Base-by-base conservation (phyloP, 1,140 invertebrate genomes). In the Sycophaga agraensis region DNA sequence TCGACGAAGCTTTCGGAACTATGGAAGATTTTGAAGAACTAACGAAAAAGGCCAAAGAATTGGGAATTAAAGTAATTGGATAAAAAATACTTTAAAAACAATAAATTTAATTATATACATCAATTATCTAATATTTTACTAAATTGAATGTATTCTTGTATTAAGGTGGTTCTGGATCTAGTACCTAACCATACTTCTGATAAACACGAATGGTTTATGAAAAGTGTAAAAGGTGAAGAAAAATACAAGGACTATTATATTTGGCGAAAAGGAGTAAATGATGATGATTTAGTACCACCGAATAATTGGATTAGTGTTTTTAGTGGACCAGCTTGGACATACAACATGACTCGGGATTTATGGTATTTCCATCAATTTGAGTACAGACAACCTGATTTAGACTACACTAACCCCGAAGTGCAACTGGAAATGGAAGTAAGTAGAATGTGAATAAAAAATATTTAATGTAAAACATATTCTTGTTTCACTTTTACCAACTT, bases 171-270 rank as follows among this genome's bases (percentile, higher is more conserved):
- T 16, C 74, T 80, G 34, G 78, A 78, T 64, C 69, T 78, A 14
- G 76, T 79, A 8, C 87, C 92, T 2, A 91, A 94, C 72, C 90
- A 92, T 63, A 85, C 91, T 0, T 92, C 91, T 58, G 81, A 87
- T 49, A 67, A 86, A 49, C 88, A 88, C 65, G 79, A 85, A 28
- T 93, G 91, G 91, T 94, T 94, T 70, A 54, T 76, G 42, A 79
- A 84, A 60, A 90, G 88, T 17, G 64, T 82, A 1, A 70, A 82
- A 9, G 72, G 35, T n/a, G 75, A 82, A 39, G 70, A 73, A 8
- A 80, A 80, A 0, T 93, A 88, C 53, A 78, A 79, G 22, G 84
- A 93, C 70, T 92, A 84, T 72, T 90, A 92, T 66, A 73, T 93
- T 19, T 94, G 91, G 91, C 75, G 70, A 19, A 75, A 87, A 50